Percentiles rank a stretch among this genome's conserved stretches.
Evolutionary conservation across 2,888 invertebrate species (phyloP).

Genomic region (Harpalus rufipes): DNA sequence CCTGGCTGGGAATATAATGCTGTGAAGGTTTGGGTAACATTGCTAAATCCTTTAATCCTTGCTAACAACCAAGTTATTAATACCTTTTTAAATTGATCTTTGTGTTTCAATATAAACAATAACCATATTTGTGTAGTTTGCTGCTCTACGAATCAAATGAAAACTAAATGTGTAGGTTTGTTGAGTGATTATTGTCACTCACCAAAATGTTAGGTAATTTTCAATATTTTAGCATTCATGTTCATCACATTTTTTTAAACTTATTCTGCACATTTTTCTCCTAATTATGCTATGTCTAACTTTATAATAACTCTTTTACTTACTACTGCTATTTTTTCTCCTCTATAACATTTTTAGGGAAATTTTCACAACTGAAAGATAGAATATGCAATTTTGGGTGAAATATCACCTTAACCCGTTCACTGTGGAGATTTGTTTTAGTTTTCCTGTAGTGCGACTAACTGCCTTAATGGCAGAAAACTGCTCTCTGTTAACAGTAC

Average conservation of each 20-base stretch:
- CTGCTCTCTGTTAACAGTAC: too few species aligned
- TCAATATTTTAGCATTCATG: constrained; percentile 9
- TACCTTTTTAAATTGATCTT: not conserved
- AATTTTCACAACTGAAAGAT: not conserved
- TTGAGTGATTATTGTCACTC: constrained; percentile 7
- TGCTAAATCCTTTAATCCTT: constrained; percentile 38
- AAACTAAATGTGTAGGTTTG: constrained; percentile 11
- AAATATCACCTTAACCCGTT: too few species aligned
- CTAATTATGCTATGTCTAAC: not conserved
- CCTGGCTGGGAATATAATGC: constrained; percentile 54
- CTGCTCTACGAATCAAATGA: constrained; percentile 23
- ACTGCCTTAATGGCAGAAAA: too few species aligned
- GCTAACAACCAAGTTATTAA: constrained; percentile 40
- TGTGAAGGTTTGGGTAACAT: constrained; percentile 53
- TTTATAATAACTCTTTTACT: constrained; percentile 5
- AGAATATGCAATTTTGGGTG: too few species aligned
- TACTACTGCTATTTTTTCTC: not conserved
- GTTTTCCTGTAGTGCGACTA: too few species aligned
- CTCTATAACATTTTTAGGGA: not conserved
- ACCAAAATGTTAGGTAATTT: constrained; percentile 19
- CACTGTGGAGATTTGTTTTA: too few species aligned
- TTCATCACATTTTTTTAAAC: not conserved
- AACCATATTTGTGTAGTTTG: constrained; percentile 18
- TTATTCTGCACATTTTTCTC: not conserved
- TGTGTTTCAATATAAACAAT: constrained; percentile 4